Conservation (phyloP, 2,888 invertebrate genomes). For the Dendrolimus pini region DNA sequence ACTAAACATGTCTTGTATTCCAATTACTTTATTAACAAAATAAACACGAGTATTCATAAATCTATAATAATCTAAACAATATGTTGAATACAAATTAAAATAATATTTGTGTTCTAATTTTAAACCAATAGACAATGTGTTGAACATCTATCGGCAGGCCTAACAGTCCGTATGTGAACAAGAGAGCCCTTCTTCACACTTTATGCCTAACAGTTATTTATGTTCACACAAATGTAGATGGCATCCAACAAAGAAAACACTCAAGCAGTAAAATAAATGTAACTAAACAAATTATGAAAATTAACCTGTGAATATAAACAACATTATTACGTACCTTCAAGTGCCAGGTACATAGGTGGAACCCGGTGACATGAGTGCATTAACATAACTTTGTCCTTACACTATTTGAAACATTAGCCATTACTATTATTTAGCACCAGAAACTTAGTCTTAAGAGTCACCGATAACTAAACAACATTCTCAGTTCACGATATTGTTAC, state of each 20-base stretch:
- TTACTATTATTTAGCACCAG: conserved; percentile 35
- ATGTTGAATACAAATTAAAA: neutral
- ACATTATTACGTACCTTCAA: conserved; percentile 46
- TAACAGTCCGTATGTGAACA: neutral
- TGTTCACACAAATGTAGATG: neutral
- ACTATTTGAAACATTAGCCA: conserved; percentile 52
- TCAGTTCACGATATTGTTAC: too few species aligned
- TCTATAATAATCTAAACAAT: neutral
- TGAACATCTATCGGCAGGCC: neutral
- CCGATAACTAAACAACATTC: too few species aligned
- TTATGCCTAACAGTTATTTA: neutral
- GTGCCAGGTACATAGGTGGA: conserved; percentile 66
- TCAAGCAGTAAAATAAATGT: neutral
- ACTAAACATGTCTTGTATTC: too few species aligned
- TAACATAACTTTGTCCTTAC: conserved; percentile 68
- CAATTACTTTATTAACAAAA: too few species aligned
- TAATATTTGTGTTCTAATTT: conserved; percentile 5
- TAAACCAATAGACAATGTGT: neutral
- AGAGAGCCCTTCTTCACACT: neutral
- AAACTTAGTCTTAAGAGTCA: neutral
- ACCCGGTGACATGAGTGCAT: conserved; percentile 65
- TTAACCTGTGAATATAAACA: conserved; percentile 1
- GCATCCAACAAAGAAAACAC: neutral
- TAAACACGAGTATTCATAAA: neutral
- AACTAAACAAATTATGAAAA: neutral